Evolutionary conservation across 2,797 vertebrate species (phyloP).

Genomic region (Erethizon dorsatum): DNA sequence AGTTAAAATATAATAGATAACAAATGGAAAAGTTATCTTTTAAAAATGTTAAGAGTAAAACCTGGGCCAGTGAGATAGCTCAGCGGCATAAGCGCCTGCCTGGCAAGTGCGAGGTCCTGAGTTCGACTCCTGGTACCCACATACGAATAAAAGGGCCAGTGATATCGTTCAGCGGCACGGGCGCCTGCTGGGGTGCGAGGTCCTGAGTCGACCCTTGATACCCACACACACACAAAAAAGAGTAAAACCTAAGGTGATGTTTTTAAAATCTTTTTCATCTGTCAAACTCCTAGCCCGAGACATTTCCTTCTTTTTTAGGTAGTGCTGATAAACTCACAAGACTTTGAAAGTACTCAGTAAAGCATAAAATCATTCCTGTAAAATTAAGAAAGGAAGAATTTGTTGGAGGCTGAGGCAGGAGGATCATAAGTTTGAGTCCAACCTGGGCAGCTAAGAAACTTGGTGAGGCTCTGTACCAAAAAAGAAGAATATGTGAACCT

Average conservation of each 20-base stretch:
- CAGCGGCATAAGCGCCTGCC: too few species aligned
- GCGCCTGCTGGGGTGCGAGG: too few species aligned
- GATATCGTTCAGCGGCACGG: too few species aligned
- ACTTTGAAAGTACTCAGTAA: constrained; percentile 9
- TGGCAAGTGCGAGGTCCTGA: too few species aligned
- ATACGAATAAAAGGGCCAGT: too few species aligned
- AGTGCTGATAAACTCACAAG: constrained; percentile 8
- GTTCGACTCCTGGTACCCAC: too few species aligned
- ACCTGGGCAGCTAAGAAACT: background rate
- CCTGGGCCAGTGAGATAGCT: background rate
- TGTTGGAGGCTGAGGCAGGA: background rate
- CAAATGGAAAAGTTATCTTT: constrained; percentile 30
- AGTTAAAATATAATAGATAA: constrained; percentile 26
- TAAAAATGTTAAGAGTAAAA: constrained; percentile 52
- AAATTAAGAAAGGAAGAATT: constrained; percentile 18
- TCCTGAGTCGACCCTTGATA: too few species aligned
- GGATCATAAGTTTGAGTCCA: background rate
- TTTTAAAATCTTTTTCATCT: constrained; percentile 1
- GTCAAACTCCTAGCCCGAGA: constrained; percentile 26
- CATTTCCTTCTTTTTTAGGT: constrained; percentile 18
- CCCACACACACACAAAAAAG: background rate
- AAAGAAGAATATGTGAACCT: background rate
- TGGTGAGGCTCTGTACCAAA: background rate
- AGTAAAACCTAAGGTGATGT: constrained; percentile 16
- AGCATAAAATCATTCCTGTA: background rate